These are phyloP conservation scores for Ondatra zibethicus DNA, from an alignment of 2,113 vertebrate genomes.

Conservation along the genomic window DNA sequence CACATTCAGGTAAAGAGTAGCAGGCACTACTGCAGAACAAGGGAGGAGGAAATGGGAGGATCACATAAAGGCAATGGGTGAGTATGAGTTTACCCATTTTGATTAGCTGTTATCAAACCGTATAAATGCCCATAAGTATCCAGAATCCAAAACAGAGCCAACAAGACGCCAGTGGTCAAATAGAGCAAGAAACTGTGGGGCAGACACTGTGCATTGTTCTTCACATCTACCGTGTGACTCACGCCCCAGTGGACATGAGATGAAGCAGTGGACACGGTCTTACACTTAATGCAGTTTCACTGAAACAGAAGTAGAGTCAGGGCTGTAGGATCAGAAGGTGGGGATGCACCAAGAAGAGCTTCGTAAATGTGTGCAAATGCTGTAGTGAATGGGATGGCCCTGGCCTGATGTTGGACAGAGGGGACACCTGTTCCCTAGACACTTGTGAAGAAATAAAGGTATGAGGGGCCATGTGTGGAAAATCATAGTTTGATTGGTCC, in stretches of 20 bases:
- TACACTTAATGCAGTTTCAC: not conserved
- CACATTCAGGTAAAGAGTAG: not conserved
- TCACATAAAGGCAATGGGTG: not conserved
- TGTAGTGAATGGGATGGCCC: not conserved
- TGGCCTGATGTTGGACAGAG: not conserved
- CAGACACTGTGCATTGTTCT: not conserved
- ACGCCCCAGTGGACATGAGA: no score
- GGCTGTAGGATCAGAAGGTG: not conserved
- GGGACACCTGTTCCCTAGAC: not conserved
- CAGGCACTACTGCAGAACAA: not conserved
- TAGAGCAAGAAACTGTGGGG: no score
- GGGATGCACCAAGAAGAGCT: not conserved
- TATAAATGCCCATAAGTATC: not conserved
- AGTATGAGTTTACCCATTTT: not conserved
- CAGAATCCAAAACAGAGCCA: not conserved
- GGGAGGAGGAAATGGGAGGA: fast-evolving
- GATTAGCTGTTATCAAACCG: not conserved
- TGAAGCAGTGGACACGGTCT: not conserved
- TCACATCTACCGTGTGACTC: not conserved
- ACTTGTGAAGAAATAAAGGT: not conserved
- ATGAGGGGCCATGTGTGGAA: not conserved
- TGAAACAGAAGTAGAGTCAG: not conserved
- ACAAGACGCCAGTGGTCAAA: no score
- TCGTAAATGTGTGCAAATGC: not conserved
- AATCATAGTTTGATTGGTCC: not conserved